Evolutionary conservation across 2,888 invertebrate species (phyloP), one percentile per base, ranked within the genome.

Genomic region (Drosophila aldrichi): DNA sequence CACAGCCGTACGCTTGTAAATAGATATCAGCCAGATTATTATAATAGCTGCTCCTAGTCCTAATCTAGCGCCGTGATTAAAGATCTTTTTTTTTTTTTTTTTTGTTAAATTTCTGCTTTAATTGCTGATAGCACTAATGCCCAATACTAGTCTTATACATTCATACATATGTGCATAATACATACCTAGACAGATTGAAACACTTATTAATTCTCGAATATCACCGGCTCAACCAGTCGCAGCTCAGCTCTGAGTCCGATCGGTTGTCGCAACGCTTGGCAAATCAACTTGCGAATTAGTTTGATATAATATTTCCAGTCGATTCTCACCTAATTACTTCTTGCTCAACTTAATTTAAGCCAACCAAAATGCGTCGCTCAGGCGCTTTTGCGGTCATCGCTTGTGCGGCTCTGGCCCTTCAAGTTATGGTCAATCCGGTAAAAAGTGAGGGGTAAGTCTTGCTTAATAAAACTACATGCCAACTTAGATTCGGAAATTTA

Each of bases 361-460:
- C 52, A 55, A 60, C 61, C 20, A 69, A 83, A 81, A 86, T 86
- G 85, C 81, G 85, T 71, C 81, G 81, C 52, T 70, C 64, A 89
- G 89, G 67, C 88, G 86, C 74, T 62, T 70, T 85, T 70, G 70
- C 56, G 67, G 68, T 82, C 61, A 57, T 80, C 58, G 64, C 65
- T 63, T 74, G 68, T 59, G 67, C 58, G 59, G 59, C 70, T 69
- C 64, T 85, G 55, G 70, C 66, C 22, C 66, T 88, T 16, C 73
- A 89, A 34, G 82, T 73, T 71, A 80, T 70, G 74, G 78, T 82
- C 68, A 74, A 78, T 55, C 64, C 70, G 55, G 88, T 88, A 40
- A 85, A 89, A 59, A 49, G 70, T 59, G 88, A 82, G 57, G 85
- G 85, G 85, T 89, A 82, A 89, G 85, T 77, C 20, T 44, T 22